Percentiles rank a stretch among this genome's conserved stretches.
These are phyloP conservation scores for Sus scrofa DNA, from an alignment of 2,113 vertebrate species.

Conservation along the genomic window T2T-Sscrofa CM000823.6:8255001-8255500, in stretches of 20 bases:
- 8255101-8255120: background rate
- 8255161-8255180: background rate
- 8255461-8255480: background rate
- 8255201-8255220: accelerated
- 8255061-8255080: background rate
- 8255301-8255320: no score
- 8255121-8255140: background rate
- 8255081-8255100: background rate
- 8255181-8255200: background rate
- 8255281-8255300: background rate
- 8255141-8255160: background rate
- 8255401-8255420: background rate
- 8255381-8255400: background rate
- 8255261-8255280: background rate
- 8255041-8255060: background rate
- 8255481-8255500: background rate
- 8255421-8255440: background rate
- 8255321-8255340: background rate
- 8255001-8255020: background rate
- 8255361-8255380: background rate
- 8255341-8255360: background rate
- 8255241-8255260: no score
- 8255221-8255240: background rate
- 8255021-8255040: background rate
- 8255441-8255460: background rate